These are phyloP conservation scores for Pimpla rufipes DNA, from an alignment of 2,888 invertebrate genomes.

Conservation along the genomic window DNA sequence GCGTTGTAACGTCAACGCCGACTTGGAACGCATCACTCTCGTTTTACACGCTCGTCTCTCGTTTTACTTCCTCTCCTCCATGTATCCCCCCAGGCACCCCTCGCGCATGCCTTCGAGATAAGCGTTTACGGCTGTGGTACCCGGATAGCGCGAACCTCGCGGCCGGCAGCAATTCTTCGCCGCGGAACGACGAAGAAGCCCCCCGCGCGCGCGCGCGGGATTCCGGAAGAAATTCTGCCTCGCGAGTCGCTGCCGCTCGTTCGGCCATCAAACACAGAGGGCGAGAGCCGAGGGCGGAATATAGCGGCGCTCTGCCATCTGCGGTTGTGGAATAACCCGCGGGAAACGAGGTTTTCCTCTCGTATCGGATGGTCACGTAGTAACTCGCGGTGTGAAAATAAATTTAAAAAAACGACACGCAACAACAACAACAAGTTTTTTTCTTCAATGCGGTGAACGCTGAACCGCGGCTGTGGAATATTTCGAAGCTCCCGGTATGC, in stretches of 20 bases:
- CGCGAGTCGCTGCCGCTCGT: too few species aligned
- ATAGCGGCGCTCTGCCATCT: not conserved
- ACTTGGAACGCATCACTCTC: slow-evolving; percentile 30
- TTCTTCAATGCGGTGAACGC: not conserved
- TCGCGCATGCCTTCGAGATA: slow-evolving; percentile 56
- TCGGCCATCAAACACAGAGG: not conserved
- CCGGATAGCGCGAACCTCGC: slow-evolving; percentile 35
- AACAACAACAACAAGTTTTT: not conserved
- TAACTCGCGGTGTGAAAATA: not conserved
- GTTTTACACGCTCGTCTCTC: slow-evolving; percentile 15
- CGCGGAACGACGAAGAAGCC: too few species aligned
- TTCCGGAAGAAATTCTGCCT: slow-evolving; percentile 16
- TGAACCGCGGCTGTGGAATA: not conserved
- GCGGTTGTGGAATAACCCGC: not conserved
- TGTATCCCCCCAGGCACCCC: slow-evolving; percentile 6
- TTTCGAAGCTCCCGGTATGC: not conserved
- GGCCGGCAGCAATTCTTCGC: slow-evolving; percentile 38
- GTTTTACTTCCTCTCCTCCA: slow-evolving; percentile 11
- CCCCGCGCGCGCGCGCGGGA: slow-evolving; percentile 1
- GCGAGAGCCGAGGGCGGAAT: too few species aligned
- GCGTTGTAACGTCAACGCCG: slow-evolving; percentile 46
- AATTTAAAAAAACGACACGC: not conserved
- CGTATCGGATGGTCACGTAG: not conserved
- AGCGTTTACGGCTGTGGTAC: slow-evolving; percentile 69
- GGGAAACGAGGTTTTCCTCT: not conserved